Evolutionary conservation across 2,113 vertebrate species (phyloP), one percentile per base, ranked within the genome.

Genomic region (Pardalotus punctatus): DNA sequence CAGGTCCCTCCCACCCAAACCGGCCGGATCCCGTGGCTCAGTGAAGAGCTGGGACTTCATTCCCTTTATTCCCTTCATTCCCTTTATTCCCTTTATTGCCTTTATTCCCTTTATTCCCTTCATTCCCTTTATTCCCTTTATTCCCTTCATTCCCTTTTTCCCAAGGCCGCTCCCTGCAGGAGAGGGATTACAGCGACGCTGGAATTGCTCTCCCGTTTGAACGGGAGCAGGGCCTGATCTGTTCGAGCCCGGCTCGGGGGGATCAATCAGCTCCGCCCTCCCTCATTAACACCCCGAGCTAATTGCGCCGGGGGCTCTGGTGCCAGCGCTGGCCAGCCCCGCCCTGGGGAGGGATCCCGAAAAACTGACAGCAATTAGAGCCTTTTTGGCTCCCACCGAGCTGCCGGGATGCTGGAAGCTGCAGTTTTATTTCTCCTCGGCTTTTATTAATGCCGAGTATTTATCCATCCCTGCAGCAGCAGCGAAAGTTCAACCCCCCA

Each of bases 291-390:
- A 0, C 43, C 71, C 61, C 35, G 35, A 4, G 1, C 60, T 2
- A 33, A 17, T 24, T 28, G 40, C 0, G 6, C 54, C 3, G 0
- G 3, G 33, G 24, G 28, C 8, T n/a, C n/a, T n/a, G n/a, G n/a
- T n/a, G 15, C 25, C 54, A 3, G 11, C 1, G 1, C 17, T 6
- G 8, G 11, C 7, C 50, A 23, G 50, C 38, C 56, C n/a, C 40
- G 6, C 22, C 38, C 7, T 5, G 29, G 60, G 53, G 6, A 62
- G 21, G 40, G 76, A 22, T 6, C 16, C 40, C 5, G 0, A 6
- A 3, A 17, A 29, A 0, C 5, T 1, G 19, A 1, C 5, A 42
- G 48, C 13, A 5, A 4, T 3, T 7, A 2, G 25, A 45, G 38
- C 13, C 11, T 1, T 1, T 19, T 42, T 5, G 20, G 45, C 54